A percentile compares a stretch with the other conserved stretches of the same genome.
Conservation (phyloP, 1,140 invertebrate species). For the Rhysida immarginata region DNA sequence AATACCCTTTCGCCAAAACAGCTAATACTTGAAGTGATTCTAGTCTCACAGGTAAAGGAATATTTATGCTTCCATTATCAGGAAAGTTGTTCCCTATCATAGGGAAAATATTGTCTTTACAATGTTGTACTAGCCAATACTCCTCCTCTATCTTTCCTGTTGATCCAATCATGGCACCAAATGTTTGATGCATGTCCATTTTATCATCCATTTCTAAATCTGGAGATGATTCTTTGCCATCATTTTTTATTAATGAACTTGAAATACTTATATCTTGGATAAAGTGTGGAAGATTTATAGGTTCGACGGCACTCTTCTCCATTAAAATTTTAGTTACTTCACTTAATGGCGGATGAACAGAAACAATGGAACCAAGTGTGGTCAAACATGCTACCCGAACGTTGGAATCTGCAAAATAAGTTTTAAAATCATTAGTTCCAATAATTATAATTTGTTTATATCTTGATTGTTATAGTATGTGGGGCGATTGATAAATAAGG, state of each 20-base stretch:
- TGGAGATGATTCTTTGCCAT: background rate
- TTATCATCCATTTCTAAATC: background rate
- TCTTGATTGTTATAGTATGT: no score
- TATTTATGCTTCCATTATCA: slow-evolving; percentile 9
- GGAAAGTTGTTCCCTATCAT: background rate
- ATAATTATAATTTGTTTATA: no score
- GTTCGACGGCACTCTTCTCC: background rate
- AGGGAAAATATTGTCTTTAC: slow-evolving; percentile 24
- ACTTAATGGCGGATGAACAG: slow-evolving; percentile 40
- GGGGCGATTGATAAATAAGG: no score
- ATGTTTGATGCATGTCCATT: background rate
- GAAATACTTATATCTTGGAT: background rate
- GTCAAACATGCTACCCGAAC: slow-evolving; percentile 57
- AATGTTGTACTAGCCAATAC: slow-evolving; percentile 30
- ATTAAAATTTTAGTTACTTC: slow-evolving; percentile 34
- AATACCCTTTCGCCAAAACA: slow-evolving; percentile 47
- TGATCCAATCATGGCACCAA: slow-evolving; percentile 2
- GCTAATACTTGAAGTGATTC: slow-evolving; percentile 61
- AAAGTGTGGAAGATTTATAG: background rate
- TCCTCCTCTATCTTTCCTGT: slow-evolving; percentile 9
- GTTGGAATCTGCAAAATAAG: slow-evolving; percentile 40
- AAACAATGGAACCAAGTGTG: slow-evolving; percentile 54
- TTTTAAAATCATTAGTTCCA: background rate
- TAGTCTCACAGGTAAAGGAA: slow-evolving; percentile 44
- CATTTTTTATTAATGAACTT: background rate